Conservation (phyloP, 2,888 invertebrate genomes). For the Cloeon dipterum region DNA sequence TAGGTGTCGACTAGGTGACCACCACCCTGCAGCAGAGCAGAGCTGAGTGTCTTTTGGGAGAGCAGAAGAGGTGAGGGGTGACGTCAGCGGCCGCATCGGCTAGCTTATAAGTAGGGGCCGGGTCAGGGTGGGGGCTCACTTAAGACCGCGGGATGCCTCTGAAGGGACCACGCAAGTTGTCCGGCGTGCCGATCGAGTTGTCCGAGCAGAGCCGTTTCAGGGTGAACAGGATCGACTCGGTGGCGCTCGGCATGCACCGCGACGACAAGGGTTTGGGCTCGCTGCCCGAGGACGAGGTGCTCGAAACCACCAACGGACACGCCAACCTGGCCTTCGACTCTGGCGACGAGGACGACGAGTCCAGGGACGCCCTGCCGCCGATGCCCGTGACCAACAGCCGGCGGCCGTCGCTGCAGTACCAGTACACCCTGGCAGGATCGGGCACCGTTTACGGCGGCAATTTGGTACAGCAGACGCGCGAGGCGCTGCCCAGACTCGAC, state of each 20-base stretch:
- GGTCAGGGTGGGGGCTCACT: background rate
- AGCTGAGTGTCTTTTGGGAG: too few relatives aligned
- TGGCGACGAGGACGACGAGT: slow-evolving; percentile 7
- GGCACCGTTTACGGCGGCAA: slow-evolving; percentile 7
- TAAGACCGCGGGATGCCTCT: slow-evolving; percentile 2
- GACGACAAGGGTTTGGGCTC: slow-evolving; percentile 2
- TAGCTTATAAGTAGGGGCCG: too few relatives aligned
- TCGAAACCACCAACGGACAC: slow-evolving; percentile 5
- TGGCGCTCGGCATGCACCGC: slow-evolving; percentile 8
- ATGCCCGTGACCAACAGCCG: slow-evolving; percentile 7
- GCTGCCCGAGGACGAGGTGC: slow-evolving; percentile 1
- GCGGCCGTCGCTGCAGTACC: slow-evolving; percentile 2
- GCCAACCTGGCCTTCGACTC: slow-evolving; percentile 10
- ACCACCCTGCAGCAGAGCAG: too few relatives aligned
- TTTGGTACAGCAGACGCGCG: slow-evolving; percentile 13
- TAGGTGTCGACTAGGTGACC: too few relatives aligned
- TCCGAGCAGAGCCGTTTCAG: slow-evolving; percentile 8
- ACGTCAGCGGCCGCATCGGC: too few relatives aligned
- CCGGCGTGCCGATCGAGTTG: slow-evolving; percentile 5
- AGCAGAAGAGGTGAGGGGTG: too few relatives aligned
- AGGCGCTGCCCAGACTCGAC: slow-evolving; percentile 19
- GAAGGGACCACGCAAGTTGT: slow-evolving; percentile 4
- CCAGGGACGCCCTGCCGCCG: slow-evolving; percentile 11
- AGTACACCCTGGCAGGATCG: slow-evolving; percentile 1
- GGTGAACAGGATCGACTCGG: slow-evolving; percentile 10